A percentile compares a stretch with the other conserved stretches of the same genome.
Conservation (phyloP, 2,113 vertebrate species). For the Sakesphorus luctuosus region DNA sequence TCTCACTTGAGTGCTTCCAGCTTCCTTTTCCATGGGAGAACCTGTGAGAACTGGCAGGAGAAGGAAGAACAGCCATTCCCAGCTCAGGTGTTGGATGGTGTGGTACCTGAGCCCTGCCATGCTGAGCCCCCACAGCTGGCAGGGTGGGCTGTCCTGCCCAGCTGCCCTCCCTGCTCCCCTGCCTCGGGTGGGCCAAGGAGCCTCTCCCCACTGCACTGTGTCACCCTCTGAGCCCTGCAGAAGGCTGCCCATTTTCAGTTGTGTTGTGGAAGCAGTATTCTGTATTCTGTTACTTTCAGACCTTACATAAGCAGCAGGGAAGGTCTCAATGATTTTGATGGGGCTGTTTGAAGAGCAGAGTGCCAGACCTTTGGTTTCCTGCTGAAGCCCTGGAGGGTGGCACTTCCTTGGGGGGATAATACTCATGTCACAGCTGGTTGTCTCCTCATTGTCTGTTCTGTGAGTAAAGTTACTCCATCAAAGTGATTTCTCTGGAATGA, state of each 20-base stretch:
- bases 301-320: neutral
- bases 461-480: neutral
- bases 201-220: neutral
- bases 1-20: neutral
- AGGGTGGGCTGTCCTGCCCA: neutral
- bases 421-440: neutral
- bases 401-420: neutral
- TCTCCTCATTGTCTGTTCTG: neutral
- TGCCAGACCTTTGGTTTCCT: neutral
- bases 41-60: neutral
- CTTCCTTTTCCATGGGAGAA: neutral
- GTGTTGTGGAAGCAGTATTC: neutral
- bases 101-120: neutral
- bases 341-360: neutral
- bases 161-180: neutral
- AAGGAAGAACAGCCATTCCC: neutral
- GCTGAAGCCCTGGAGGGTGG: neutral
- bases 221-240: neutral
- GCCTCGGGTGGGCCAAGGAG: neutral
- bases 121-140: neutral
- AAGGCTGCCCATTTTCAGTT: neutral
- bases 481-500: neutral
- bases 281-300: neutral
- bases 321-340: neutral
- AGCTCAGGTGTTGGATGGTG: neutral